Evolutionary conservation across 2,888 invertebrate genomes (phyloP).

Genomic region (Stomorhina lunata): DNA sequence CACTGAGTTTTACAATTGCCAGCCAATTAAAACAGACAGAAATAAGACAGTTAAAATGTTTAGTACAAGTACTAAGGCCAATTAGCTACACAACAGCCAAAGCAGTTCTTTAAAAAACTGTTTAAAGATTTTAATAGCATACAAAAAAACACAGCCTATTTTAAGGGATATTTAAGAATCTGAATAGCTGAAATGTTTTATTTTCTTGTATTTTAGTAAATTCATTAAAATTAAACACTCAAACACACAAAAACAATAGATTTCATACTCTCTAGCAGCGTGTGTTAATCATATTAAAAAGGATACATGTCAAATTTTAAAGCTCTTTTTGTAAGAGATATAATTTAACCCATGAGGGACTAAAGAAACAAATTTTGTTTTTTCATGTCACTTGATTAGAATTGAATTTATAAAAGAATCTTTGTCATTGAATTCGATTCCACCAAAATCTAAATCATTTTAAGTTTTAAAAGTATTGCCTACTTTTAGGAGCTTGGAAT

Average conservation of each 20-base stretch:
- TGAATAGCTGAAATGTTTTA: background rate
- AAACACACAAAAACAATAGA: conserved; percentile 73
- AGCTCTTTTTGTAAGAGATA: background rate
- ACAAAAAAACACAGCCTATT: conserved; percentile 40
- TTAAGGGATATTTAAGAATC: conserved; percentile 38
- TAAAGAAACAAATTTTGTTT: conserved; percentile 68
- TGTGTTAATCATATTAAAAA: conserved; percentile 58
- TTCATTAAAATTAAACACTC: conserved; percentile 78
- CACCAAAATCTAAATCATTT: no score
- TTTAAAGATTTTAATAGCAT: background rate
- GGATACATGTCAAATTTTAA: conserved; percentile 5
- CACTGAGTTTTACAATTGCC: conserved; percentile 41
- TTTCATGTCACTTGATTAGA: no score
- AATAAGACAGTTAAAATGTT: conserved; percentile 63
- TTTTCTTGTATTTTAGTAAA: conserved; percentile 64
- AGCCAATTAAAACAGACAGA: conserved; percentile 66
- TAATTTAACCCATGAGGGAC: conserved; percentile 50
- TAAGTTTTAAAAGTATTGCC: no score
- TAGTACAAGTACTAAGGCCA: conserved; percentile 62
- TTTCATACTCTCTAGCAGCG: background rate
- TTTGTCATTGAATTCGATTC: no score
- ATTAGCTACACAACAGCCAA: conserved; percentile 46
- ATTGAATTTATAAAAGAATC: no score
- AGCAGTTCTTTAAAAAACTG: conserved; percentile 13
- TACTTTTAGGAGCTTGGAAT: no score